A percentile compares a stretch with the other conserved stretches of the same genome.
Evolutionary conservation across 1,140 invertebrate species (phyloP).

Genomic region (Solen grandis): DNA sequence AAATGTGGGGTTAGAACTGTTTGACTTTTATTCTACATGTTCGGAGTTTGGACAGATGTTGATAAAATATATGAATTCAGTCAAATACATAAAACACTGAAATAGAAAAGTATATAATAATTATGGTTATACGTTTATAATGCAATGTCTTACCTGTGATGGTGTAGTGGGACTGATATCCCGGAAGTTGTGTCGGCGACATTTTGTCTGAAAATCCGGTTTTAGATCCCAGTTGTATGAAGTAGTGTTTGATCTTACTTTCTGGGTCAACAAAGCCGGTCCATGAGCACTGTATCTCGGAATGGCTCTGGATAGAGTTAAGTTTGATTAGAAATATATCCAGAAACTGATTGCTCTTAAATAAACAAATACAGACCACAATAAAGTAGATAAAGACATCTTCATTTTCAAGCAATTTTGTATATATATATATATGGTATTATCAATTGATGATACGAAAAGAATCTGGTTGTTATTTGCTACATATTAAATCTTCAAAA

Average conservation of each 20-base stretch:
- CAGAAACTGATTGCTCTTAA: too few relatives aligned
- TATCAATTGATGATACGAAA: too few relatives aligned
- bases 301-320: conserved; percentile 47
- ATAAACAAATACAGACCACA: too few relatives aligned
- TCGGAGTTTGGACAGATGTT: not conserved
- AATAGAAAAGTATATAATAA: too few relatives aligned
- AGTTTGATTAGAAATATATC: too few relatives aligned
- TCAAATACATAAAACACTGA: not conserved
- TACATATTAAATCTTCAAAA: too few relatives aligned
- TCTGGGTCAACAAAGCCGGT: conserved; percentile 59
- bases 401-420: too few relatives aligned
- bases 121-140: too few relatives aligned
- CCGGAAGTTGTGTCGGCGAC: conserved; percentile 19
- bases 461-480: too few relatives aligned
- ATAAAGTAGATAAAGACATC: too few relatives aligned
- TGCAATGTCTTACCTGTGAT: not conserved
- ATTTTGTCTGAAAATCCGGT: conserved; percentile 52
- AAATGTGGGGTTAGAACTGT: not conserved
- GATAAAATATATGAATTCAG: not conserved
- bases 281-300: conserved; percentile 58
- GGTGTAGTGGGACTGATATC: not conserved
- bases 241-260: conserved; percentile 54
- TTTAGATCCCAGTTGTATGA: conserved; percentile 56
- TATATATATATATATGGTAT: too few relatives aligned
- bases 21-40: not conserved